Base-by-base conservation (phyloP, 2,888 invertebrate species). In the Troglohyphantes excavatus region DNA sequence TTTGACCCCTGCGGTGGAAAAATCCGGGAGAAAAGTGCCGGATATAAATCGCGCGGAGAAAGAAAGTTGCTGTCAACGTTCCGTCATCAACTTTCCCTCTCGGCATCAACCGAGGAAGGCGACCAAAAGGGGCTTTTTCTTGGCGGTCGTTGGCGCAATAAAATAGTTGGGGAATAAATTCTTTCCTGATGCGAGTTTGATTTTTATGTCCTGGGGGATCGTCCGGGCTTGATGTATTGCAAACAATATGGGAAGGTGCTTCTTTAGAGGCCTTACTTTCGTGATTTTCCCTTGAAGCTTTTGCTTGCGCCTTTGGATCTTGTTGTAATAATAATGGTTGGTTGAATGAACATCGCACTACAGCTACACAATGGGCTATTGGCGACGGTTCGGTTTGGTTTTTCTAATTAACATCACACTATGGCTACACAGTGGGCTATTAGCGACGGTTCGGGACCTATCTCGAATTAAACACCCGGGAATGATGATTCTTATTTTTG, bases 81-180 rank as follows among this genome's bases (percentile, higher is more conserved):
- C 63, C 83, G 83, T 83, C 83, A 83, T 83, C 83, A 83, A 73
- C 73, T 83, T 73, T 61, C 83, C 79, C 43, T 17, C n/a, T 27
- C 29, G 13, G 26, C 39, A 53, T n/a, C n/a, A n/a, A n/a, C n/a
- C n/a, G n/a, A n/a, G n/a, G 82, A 82, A 82, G 82, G 70, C 72
- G 59, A 39, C 63, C 83, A 53, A n/a, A n/a, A n/a, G 11, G 26
- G 53, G 46, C 11, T 39, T 39, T 70, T 39, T 61, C 21, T 39
- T 63, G 39, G 43, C 27, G 27, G 63, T 65, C 17, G n/a, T 21
- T n/a, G 67, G 67, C n/a, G 83, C 61, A 72, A 83, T 83, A 83
- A 83, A 73, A 81, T 67, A 72, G 59, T 19, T 11, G 43, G 9
- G 43, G 65, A 72, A 83, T 83, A 83, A 83, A 83, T 83, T 83